Conservation (phyloP, 1,140 invertebrate genomes). For the Pteromalus puparum region DNA sequence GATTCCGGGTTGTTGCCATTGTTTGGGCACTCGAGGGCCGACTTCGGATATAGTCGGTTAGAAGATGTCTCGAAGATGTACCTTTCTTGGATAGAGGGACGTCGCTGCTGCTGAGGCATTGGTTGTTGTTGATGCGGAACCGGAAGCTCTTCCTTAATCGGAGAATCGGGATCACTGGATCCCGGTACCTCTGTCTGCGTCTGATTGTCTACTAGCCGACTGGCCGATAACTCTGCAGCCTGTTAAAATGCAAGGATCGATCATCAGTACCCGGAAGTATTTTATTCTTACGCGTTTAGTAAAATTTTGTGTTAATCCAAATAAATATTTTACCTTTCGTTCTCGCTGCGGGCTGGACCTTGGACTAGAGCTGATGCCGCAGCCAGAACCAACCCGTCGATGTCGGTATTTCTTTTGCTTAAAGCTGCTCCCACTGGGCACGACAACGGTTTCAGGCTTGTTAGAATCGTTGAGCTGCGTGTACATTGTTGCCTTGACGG, state of each 20-base stretch:
- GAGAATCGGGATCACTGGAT: slow-evolving; percentile 12
- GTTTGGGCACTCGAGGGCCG: slow-evolving; percentile 36
- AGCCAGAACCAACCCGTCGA: slow-evolving; percentile 77
- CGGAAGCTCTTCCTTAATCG: neutral
- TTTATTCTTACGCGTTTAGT: neutral
- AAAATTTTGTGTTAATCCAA: neutral
- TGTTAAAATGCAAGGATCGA: slow-evolving; percentile 53
- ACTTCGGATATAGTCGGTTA: slow-evolving; percentile 47
- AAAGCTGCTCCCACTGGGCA: slow-evolving; percentile 69
- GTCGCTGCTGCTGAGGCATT: neutral
- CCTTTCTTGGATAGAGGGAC: slow-evolving; percentile 38
- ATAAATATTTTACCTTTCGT: slow-evolving; percentile 67
- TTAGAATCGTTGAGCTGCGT: slow-evolving; percentile 78
- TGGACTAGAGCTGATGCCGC: slow-evolving; percentile 73
- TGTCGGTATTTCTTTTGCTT: slow-evolving; percentile 76
- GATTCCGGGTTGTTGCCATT: slow-evolving; percentile 39
- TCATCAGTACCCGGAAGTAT: neutral
- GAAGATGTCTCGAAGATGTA: slow-evolving; percentile 49
- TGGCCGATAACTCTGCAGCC: slow-evolving; percentile 60
- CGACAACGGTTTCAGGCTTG: slow-evolving; percentile 77
- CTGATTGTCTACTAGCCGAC: slow-evolving; percentile 77
- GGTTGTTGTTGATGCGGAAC: neutral
- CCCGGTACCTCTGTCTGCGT: slow-evolving; percentile 81
- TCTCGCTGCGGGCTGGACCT: slow-evolving; percentile 77
- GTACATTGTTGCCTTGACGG: slow-evolving; percentile 78